These are phyloP conservation scores for Cariama cristata DNA, from an alignment of 2,113 vertebrate species.

Conservation along the genomic window DNA sequence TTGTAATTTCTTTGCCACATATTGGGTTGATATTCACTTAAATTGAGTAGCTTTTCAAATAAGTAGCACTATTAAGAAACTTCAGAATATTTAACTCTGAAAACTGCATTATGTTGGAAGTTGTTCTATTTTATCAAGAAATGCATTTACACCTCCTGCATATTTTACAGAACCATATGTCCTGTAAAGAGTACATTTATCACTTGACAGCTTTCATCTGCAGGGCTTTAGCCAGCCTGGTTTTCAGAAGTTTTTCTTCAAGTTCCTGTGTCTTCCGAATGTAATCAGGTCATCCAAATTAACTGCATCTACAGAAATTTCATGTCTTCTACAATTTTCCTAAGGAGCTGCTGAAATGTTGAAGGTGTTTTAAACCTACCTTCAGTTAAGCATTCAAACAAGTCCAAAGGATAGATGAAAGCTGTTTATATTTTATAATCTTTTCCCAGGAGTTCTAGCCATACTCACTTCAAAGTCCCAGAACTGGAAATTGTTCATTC, in stretches of 20 bases:
- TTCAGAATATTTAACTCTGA: neutral
- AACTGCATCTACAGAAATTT: neutral
- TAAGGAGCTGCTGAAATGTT: rapidly evolving
- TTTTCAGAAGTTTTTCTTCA: neutral
- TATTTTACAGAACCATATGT: neutral
- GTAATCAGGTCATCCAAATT: neutral
- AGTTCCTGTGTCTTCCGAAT: neutral
- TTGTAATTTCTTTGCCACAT: neutral
- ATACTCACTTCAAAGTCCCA: neutral
- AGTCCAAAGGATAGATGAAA: neutral
- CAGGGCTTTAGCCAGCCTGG: neutral
- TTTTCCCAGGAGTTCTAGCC: neutral
- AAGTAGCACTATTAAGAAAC: neutral
- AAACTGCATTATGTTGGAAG: neutral
- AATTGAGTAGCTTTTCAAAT: neutral
- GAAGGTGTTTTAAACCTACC: neutral
- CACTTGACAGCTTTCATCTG: neutral
- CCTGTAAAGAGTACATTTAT: neutral
- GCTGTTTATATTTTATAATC: neutral
- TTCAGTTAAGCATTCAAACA: neutral
- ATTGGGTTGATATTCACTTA: neutral
- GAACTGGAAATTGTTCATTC: neutral
- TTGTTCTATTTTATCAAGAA: neutral
- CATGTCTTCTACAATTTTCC: neutral
- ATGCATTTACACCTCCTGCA: neutral